Base-by-base conservation (phyloP, 2,113 vertebrate genomes). In the Phainopepla nitens region DNA sequence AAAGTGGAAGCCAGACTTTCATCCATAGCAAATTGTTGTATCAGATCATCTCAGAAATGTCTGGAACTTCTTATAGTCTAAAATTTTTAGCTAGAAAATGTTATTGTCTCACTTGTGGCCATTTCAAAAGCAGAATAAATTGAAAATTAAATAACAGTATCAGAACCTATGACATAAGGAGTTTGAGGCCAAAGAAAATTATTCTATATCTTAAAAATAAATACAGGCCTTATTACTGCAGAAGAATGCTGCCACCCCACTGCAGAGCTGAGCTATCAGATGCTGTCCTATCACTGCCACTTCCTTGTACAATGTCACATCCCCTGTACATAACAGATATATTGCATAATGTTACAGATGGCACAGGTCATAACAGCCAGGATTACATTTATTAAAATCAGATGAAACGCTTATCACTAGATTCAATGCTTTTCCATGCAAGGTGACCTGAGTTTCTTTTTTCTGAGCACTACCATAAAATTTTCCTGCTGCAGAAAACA, bases 261-360 rank as follows among this genome's bases (percentile, higher is more conserved):
- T 73, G 78, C 90, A 87, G 41, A 76, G n/a, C 49, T 66, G 58
- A 85, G 73, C 41, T 82, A 72, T 50, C 57, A 42, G 50, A 36
- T 0, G 1, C 62, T 76, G 65, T 88, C 57, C 60, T 20, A 2
- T 80, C 92, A 82, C 71, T 79, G 87, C 33, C 23, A 61, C 70
- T 57, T 75, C 39, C 70, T 87, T 2, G 2, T 5, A 41, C 90
- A 86, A 84, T 60, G 83, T 92, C 88, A 81, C 18, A 16, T 90
- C 65, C 62, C 88, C 79, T 89, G 57, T 41, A 65, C 1, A 0
- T 41, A 80, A 73, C 79, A 90, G 75, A 93, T 47, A 83, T 44
- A 71, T 96, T 95, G 93, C 96, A 96, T 97, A 97, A 96, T 76
- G 94, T 71, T 96, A 87, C 96, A 96, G 96, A 96, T 96, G 96